phyloP scores from a whole-genome alignment of 2,888 invertebrate species.

The Drosophila ezoana region DNA sequence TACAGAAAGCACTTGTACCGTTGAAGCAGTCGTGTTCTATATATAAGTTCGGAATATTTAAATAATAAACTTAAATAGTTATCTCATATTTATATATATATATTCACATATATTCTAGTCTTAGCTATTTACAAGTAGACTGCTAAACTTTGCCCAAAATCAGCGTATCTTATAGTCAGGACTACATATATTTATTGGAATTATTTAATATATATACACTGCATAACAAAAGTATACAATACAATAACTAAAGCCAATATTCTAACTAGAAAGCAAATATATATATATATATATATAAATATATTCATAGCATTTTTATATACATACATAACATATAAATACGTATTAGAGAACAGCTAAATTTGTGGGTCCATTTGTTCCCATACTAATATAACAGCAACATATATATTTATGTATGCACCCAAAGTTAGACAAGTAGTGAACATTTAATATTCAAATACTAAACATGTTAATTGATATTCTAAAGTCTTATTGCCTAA shows the following conservation, averaged over 20 bases:
- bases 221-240: slow-evolving; percentile 34
- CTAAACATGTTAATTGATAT: slow-evolving; percentile 27
- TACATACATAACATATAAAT: slow-evolving; percentile 17
- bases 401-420: slow-evolving; percentile 25
- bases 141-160: slow-evolving; percentile 26
- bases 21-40: slow-evolving; percentile 30
- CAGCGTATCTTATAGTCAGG: slow-evolving; percentile 24
- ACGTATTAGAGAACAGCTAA: slow-evolving; percentile 54
- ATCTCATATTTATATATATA: slow-evolving; percentile 1
- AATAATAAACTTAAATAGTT: not conserved
- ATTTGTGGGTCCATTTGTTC: slow-evolving; percentile 56
- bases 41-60: not conserved
- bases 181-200: slow-evolving; percentile 7
- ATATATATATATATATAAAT: too few relatives aligned
- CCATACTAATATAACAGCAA: slow-evolving; percentile 34
- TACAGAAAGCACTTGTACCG: slow-evolving; percentile 72
- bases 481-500: slow-evolving; percentile 39
- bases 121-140: slow-evolving; percentile 15
- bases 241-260: slow-evolving; percentile 57
- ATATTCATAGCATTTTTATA: not conserved
- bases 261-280: slow-evolving; percentile 45
- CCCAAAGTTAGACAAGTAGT: slow-evolving; percentile 38
- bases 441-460: slow-evolving; percentile 5
- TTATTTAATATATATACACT: slow-evolving; percentile 10
- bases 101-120: slow-evolving; percentile 7